Evolutionary conservation across 1,140 invertebrate genomes (phyloP), one percentile per base, ranked within the genome.

Genomic region (Chymomyza costata): DNA sequence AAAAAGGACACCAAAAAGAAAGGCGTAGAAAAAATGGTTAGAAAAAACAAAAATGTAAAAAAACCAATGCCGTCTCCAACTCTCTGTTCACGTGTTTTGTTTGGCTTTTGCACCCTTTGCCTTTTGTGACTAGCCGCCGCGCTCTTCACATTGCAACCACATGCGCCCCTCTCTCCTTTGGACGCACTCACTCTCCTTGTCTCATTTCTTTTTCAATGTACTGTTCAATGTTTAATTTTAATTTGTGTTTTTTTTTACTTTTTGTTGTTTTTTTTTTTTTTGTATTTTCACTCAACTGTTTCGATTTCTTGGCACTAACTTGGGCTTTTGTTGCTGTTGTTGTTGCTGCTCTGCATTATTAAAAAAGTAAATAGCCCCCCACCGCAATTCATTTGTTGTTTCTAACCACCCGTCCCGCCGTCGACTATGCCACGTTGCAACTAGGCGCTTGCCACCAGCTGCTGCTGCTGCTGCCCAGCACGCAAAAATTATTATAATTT

Each of bases 401-500:
- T n/a, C n/a, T 30, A 6, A 13, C 18, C 40, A n/a, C 17, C 25
- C 21, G 28, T 15, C 16, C 34, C 14, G 21, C 25, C 21, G 28
- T 15, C 16, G 32, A 10, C 37, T 6, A 19, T 32, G 5, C 6
- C 7, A n/a, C 39, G 10, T 17, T 10, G 10, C 14, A 21, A 15
- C 2, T 16, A 2, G 10, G 16, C 17, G 8, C 2, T 30, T 16
- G 7, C 10, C 14, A 28, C 19, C 34, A 16, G 41, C 60, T 54
- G 66, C 67, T 57, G 68, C 62, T 49, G 39, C 32, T 73, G 68
- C 58, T 63, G 68, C 53, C 30, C 25, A 21, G 50, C 49, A 57
- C 60, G 63, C 57, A 76, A 69, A 65, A 66, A 54, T 66, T 63
- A 78, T 76, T 66, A 76, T 71, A 76, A 76, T 76, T 78, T 76